These are phyloP conservation scores for Desoria tigrina DNA, from an alignment of 2,888 invertebrate species.

Conservation along the genomic window DNA sequence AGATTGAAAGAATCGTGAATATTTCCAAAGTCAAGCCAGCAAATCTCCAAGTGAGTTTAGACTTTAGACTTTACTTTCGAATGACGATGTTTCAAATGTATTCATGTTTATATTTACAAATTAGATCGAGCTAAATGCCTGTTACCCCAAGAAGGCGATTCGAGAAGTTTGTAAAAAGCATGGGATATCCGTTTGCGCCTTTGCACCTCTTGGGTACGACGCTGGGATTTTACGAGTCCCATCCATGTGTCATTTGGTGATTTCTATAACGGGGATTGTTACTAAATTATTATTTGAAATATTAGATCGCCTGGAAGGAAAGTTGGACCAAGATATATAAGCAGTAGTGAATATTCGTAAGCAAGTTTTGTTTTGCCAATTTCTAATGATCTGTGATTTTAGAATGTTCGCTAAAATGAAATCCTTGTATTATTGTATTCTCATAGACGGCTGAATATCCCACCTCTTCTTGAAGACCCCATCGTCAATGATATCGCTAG, in stretches of 20 bases:
- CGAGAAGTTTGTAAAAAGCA: conserved; percentile 64
- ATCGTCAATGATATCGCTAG: conserved; percentile 56
- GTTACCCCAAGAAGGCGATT: conserved; percentile 72
- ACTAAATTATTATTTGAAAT: no score
- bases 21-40: conserved; percentile 66
- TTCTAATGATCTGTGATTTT: neutral
- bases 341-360: neutral
- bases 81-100: neutral
- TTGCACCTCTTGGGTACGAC: conserved; percentile 78
- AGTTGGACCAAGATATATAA: neutral
- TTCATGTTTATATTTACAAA: conserved; percentile 51
- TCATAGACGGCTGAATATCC: no score
- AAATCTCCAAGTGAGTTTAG: conserved; percentile 60
- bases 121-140: conserved; percentile 71
- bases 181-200: conserved; percentile 72
- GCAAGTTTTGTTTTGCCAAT: neutral
- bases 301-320: neutral
- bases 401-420: neutral
- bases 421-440: conserved; percentile 13
- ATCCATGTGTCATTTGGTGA: no score
- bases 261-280: no score
- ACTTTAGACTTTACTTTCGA: neutral
- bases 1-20: conserved; percentile 68
- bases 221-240: no score
- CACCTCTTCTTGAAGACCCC: conserved; percentile 50